A percentile compares a stretch with the other conserved stretches of the same genome.
phyloP scores from a whole-genome alignment of 2,888 invertebrate species.

The Drosophila infuscata region DNA sequence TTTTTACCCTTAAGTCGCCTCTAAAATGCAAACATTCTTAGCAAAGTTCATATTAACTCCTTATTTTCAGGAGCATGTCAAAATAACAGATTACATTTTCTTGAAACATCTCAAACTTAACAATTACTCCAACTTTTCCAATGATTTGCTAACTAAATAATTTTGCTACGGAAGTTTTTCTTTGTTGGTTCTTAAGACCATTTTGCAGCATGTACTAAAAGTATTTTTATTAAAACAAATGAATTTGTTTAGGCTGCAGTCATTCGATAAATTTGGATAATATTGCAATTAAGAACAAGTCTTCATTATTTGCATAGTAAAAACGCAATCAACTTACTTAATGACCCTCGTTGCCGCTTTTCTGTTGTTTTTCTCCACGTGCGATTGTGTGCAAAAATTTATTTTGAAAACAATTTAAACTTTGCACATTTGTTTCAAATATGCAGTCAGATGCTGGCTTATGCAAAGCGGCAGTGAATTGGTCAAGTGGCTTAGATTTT shows the following conservation, averaged over 20 bases:
- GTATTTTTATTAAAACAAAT: neutral
- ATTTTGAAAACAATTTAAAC: slow-evolving; percentile 82
- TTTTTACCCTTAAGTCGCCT: too few relatives aligned
- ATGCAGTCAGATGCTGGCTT: slow-evolving; percentile 62
- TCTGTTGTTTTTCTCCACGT: slow-evolving; percentile 13
- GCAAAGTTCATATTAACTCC: neutral
- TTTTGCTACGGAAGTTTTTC: neutral
- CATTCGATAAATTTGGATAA: neutral
- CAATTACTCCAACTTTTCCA: neutral
- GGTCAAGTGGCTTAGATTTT: slow-evolving; percentile 75
- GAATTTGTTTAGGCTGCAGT: neutral
- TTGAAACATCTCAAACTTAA: neutral
- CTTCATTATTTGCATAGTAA: neutral
- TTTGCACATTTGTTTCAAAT: slow-evolving; percentile 81
- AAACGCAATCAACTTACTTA: slow-evolving; percentile 4
- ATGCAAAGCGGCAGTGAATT: slow-evolving; percentile 55
- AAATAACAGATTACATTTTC: neutral
- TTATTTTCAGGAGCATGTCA: neutral
- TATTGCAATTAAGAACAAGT: neutral
- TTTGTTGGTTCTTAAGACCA: neutral
- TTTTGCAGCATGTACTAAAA: neutral
- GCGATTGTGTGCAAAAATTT: slow-evolving; percentile 48
- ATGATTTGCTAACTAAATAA: neutral
- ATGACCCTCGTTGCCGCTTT: slow-evolving; percentile 26
- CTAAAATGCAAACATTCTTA: too few relatives aligned